Percentiles rank a stretch among this genome's conserved stretches.
Evolutionary conservation across 2,888 invertebrate species (phyloP).

Genomic region (Pachliopta kotzebuea): DNA sequence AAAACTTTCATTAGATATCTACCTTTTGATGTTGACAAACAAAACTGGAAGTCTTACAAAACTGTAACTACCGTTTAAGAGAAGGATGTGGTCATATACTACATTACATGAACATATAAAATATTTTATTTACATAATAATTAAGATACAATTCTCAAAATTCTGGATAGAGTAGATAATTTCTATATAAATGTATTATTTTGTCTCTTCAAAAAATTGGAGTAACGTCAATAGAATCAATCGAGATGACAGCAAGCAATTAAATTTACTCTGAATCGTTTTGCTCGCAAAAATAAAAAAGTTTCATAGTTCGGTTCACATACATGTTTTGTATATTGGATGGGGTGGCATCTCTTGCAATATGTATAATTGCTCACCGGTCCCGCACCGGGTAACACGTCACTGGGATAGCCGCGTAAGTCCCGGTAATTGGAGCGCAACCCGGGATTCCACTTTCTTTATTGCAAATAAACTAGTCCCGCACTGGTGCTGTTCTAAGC

Average conservation of each 20-base stretch:
- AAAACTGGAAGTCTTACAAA: too few relatives aligned
- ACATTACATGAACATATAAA: too few relatives aligned
- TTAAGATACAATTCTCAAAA: neutral
- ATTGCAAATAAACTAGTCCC: conserved; percentile 78
- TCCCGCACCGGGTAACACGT: conserved; percentile 67
- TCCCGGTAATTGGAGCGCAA: conserved; percentile 79
- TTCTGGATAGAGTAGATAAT: too few relatives aligned
- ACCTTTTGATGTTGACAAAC: too few relatives aligned
- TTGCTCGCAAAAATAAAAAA: neutral
- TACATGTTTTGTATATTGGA: conserved; percentile 18
- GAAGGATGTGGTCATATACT: too few relatives aligned
- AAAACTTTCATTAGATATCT: neutral
- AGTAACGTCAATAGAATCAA: too few relatives aligned
- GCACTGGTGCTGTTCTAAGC: conserved; percentile 66
- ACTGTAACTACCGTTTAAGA: too few relatives aligned
- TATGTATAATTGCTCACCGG: conserved; percentile 66
- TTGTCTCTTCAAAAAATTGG: too few relatives aligned
- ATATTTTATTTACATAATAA: neutral
- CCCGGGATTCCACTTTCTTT: conserved; percentile 79
- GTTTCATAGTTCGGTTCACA: conserved; percentile 30
- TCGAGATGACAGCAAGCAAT: neutral
- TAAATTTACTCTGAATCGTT: neutral
- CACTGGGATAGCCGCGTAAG: conserved; percentile 76
- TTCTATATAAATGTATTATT: neutral
- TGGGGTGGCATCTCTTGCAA: conserved; percentile 55